phyloP scores from a whole-genome alignment of 2,888 invertebrate genomes.

The Melitaea athalia region DNA sequence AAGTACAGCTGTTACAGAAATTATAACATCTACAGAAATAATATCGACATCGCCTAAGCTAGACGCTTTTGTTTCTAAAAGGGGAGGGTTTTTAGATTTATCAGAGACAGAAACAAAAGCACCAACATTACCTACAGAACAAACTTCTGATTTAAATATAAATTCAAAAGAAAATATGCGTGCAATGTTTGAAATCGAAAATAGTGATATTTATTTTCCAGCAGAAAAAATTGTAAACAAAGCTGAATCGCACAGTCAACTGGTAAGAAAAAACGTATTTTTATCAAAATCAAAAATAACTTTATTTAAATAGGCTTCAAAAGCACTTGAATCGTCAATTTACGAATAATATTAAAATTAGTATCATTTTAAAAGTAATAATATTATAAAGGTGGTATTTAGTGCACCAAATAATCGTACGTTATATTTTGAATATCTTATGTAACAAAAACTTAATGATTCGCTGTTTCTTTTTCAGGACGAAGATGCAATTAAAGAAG shows the following conservation, averaged over 20 bases:
- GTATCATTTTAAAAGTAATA: too few relatives aligned
- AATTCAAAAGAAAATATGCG: slow-evolving; percentile 44
- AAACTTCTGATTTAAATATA: slow-evolving; percentile 29
- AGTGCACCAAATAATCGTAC: too few relatives aligned
- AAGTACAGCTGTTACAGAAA: not conserved
- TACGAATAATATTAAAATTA: too few relatives aligned
- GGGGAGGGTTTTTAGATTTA: slow-evolving; percentile 65
- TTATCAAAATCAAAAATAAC: too few relatives aligned
- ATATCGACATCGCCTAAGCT: slow-evolving; percentile 27
- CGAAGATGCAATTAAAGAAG: slow-evolving; percentile 68
- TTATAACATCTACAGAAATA: not conserved
- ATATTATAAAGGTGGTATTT: too few relatives aligned
- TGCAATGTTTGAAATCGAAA: slow-evolving; percentile 46
- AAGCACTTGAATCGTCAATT: too few relatives aligned
- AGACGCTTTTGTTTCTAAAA: slow-evolving; percentile 57
- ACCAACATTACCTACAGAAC: slow-evolving; percentile 29
- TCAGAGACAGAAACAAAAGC: slow-evolving; percentile 46
- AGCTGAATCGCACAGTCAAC: slow-evolving; percentile 58
- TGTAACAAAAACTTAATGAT: not conserved
- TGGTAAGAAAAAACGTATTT: slow-evolving; percentile 51
- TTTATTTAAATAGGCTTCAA: too few relatives aligned
- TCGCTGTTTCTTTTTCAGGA: slow-evolving; percentile 56
- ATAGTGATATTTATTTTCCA: slow-evolving; percentile 41
- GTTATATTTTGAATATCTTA: not conserved
- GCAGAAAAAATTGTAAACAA: slow-evolving; percentile 45